Evolutionary conservation across 2,888 invertebrate genomes (phyloP), one percentile per base, ranked within the genome.

Genomic region (Dermolepida albohirtum): DNA sequence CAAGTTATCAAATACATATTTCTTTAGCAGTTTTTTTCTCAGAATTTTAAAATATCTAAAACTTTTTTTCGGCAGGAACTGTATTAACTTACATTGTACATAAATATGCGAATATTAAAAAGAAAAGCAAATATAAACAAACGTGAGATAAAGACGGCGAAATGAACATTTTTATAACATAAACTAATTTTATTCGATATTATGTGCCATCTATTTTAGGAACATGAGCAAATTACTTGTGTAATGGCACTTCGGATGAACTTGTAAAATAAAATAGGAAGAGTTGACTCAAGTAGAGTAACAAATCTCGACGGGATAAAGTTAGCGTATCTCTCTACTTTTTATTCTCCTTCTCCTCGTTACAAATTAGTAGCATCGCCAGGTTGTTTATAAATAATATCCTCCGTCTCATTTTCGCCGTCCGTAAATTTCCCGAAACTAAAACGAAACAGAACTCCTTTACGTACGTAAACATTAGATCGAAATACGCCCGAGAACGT

Each of bases 391-490:
- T 47, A 47, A 47, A 47, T 47, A 47, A 47, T 17, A 14, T 47
- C 17, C 8, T 14, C 47, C 16, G 47, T 47, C 47, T 47, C 47
- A 8, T 47, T 47, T 17, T 14, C 47, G 47, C 14, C 8, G 14
- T 14, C 14, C 16, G 47, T 34, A 34, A 34, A 34, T 34, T 34
- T 10, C n/a, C 47, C 16, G 2, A 14, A 12, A 47, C 14, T 14
- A 17, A 17, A 17, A 17, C 14, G 47, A 17, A 47, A 47, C 47
- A 47, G 14, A 47, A 12, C 40, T 12, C 12, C n/a, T 12, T 41
- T 12, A 12, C 55, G 55, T 55, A 34, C 16, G 40, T 55, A 55
- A 55, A 55, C 55, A 55, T 27, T 51, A 51, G 34, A 5, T 34
- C 34, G 17, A 12, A 11, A 34, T 34, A 34, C 1, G 6, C 34